Conservation (phyloP, 1,140 invertebrate genomes). For the Rhyzopertha dominica region DNA sequence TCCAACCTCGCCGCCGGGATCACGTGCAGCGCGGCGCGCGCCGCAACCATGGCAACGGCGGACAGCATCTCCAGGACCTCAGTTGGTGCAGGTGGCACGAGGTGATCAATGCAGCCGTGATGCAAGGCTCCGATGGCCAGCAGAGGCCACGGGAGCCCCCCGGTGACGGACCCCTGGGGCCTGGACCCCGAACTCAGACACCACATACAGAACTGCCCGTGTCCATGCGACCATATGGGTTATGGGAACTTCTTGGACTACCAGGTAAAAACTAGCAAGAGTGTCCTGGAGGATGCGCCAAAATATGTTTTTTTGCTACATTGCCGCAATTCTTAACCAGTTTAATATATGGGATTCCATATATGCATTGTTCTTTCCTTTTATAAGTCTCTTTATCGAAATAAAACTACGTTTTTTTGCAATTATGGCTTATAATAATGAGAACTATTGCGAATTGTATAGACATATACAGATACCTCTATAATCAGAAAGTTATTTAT, state of each 20-base stretch:
- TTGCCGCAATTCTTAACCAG: too few relatives aligned
- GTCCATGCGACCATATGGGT: conserved; percentile 87
- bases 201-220: conserved; percentile 80
- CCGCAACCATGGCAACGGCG: conserved; percentile 43
- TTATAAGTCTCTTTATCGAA: too few relatives aligned
- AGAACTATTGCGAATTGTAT: too few relatives aligned
- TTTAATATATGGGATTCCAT: too few relatives aligned
- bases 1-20: conserved; percentile 39
- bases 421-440: too few relatives aligned
- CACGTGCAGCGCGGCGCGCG: conserved; percentile 41
- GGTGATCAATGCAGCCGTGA: conserved; percentile 37
- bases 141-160: conserved; percentile 29
- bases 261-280: too few relatives aligned
- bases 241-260: conserved; percentile 87
- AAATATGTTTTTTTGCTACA: too few relatives aligned
- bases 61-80: conserved; percentile 26
- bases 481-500: too few relatives aligned
- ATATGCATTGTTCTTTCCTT: too few relatives aligned
- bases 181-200: conserved; percentile 69
- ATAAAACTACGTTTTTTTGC: too few relatives aligned
- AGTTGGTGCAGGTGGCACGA: conserved; percentile 30
- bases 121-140: conserved; percentile 31
- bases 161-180: conserved; percentile 35
- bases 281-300: too few relatives aligned
- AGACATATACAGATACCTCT: too few relatives aligned